Base-by-base conservation (phyloP, 2,797 vertebrate genomes). In the Labeo calbasu region DNA sequence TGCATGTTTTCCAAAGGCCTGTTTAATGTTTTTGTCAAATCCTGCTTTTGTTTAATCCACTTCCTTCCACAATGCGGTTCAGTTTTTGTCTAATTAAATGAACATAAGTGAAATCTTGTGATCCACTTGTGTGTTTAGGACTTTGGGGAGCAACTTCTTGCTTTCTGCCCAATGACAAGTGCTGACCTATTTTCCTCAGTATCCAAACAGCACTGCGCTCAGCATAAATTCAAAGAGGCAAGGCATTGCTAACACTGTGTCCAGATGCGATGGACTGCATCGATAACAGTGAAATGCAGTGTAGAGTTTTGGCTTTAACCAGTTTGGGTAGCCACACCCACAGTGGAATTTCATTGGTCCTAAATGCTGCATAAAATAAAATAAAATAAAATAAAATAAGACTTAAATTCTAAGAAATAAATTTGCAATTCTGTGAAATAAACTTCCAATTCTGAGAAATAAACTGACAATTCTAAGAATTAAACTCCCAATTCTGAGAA, bases 161-260 rank as follows among this genome's bases (percentile, higher is more conserved):
- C 71, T 86, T 36, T 70, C 77, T 85, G 57, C 1, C 40, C 65
- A 32, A 23, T 85, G 77, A 86, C 75, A 79, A 68, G 71, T 21
- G 32, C 53, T 86, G 78, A 80, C 79, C 76, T 69, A 59, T 76
- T 84, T 75, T 82, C n/a, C 73, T 70, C 17, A 36, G n/a, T 81
- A n/a, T 85, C 81, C 55, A 75, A 65, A 79, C n/a, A 70, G 50
- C 48, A 43, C 48, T 78, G 21, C 23, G 3, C 25, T 65, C 5
- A 17, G 25, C 23, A 63, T 5, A 63, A 63, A 28, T 63, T 8
- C n/a, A n/a, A 28, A 28, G 59, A n/a, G 23, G 57, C 48, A 50
- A 17, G 43, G 23, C n/a, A 28, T 63, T 48, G 40, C 55, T 36
- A 73, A 51, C 50, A 72, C 43, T 8, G 23, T 28, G 11, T 59